Base-by-base conservation (phyloP, 2,888 invertebrate species). In the Ligdia adustata region DNA sequence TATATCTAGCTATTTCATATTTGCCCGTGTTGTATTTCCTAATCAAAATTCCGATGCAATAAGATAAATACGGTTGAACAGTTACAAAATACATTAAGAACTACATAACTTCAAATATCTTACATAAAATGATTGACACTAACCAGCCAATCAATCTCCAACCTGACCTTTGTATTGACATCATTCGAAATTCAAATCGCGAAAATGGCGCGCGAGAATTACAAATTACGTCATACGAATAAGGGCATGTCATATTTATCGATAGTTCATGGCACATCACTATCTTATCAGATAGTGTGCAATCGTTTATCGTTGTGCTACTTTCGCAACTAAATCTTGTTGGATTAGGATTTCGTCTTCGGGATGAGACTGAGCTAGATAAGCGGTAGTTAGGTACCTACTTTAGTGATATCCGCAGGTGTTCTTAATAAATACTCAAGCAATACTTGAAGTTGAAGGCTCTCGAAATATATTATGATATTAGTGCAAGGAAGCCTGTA, bases 301-400 rank as follows among this genome's bases (percentile, higher is more conserved):
- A 41, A 46, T 39, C 32, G 22, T 40, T 40, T 35, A 39, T 57
- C 54, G 55, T 38, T 52, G 62, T 45, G 47, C 60, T 56, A 56
- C 52, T 70, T 66, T 64, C 58, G 66, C 53, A 64, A 69, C 52
- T 56, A 52, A 53, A 39, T 41, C 41, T 41, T 14, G 26, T 7
- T 24, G 60, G 60, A 64, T 56, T 52, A 65, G 64, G 62, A 69
- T 69, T 64, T 67, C 65, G 64, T 68, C 46, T 46, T 28, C 45
- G 22, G 46, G 27, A 14, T 22, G 37, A 20, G 4, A 16, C 5
- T 16, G 3, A 16, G 16, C 5, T 16, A n/a, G 7, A 7, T 3
- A 20, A 41, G 38, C 44, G 44, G 42, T 22, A 9, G 9, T 4
- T 24, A 11, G 4, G 15, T 16, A 16, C 7, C 16, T 9, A 9